Evolutionary conservation across 1,140 invertebrate genomes (phyloP), one percentile per base, ranked within the genome.

Genomic region (Zaprionus taronus): DNA sequence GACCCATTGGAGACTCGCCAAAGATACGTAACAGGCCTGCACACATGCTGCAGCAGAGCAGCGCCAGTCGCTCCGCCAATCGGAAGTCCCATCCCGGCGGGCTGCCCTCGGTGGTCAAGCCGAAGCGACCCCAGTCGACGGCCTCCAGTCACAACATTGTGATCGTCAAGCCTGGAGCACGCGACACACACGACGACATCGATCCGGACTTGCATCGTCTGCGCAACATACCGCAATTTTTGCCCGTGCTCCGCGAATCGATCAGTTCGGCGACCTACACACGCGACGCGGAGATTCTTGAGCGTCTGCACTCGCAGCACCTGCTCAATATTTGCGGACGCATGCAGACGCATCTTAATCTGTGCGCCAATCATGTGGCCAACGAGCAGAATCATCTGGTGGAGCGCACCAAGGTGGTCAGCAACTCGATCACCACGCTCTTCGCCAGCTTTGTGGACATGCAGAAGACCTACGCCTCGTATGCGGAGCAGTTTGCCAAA

Each of bases 171-270:
- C 95, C 96, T 57, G 96, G 96, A 0, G 72, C 93, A 17, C 93
- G 93, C 5, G 94, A 95, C 75, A 95, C 92, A 56, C 94, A 94
- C 47, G 93, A 94, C 53, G 96, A 96, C 79, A 95, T 96, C 74
- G 97, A 98, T 93, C 95, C 96, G 3, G 97, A 98, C 89, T 94
- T 98, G 53, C 93, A 95, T 15, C 95, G 96, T 79, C 92, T 99
- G 26, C 95, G 96, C 93, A 96, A 94, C 79, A 97, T 99, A 79
- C 98, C 98, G 11, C 97, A 97, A 93, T 99, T 99, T 92, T 93
- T 98, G 58, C 98, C 98, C 1, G 98, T 99, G 24, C 97, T 99
- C 95, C 93, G 97, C 49, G 97, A 97, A 9, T 97, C 97, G 0
- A 92, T 98, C 3, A 98, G 97, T 72, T 93, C 98, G 53, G 81